phyloP scores from a whole-genome alignment of 1,140 invertebrate species.

The Scaptomyza graminum region DNA sequence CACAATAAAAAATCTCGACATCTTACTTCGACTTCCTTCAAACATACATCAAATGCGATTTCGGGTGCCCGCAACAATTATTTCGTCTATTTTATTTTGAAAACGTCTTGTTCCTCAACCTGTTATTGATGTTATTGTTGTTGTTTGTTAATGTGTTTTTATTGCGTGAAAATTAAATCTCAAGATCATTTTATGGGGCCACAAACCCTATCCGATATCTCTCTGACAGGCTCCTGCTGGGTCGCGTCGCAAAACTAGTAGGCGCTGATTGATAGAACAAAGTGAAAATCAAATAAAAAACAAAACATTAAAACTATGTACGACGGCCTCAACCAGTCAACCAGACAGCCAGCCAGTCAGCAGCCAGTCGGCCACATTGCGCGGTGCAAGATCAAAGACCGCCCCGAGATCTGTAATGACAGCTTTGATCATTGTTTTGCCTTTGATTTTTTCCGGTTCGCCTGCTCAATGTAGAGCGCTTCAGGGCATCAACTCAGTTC shows the following conservation, averaged over 20 bases:
- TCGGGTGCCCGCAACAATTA: conserved; percentile 62
- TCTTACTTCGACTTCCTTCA: conserved; percentile 58
- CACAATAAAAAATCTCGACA: conserved; percentile 27
- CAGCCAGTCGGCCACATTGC: conserved; percentile 54
- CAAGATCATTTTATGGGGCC: conserved; percentile 67
- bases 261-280: conserved; percentile 82
- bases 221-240: conserved; percentile 43
- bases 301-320: conserved; percentile 71
- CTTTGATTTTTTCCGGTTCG: conserved; percentile 82
- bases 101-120: conserved; percentile 49
- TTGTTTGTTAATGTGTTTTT: conserved; percentile 71
- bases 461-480: conserved; percentile 36
- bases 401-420: conserved; percentile 82
- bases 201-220: conserved; percentile 19
- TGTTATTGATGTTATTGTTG: conserved; percentile 41
- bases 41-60: conserved; percentile 75
- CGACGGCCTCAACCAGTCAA: conserved; percentile 26
- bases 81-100: conserved; percentile 80
- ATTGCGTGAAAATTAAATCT: conserved; percentile 62
- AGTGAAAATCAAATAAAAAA: conserved; percentile 83
- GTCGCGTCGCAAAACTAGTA: conserved; percentile 69
- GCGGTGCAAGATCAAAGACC: conserved; percentile 79
- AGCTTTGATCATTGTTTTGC: conserved; percentile 83
- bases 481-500: conserved; percentile 1
- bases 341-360: background rate